Evolutionary conservation across 2,113 vertebrate genomes (phyloP), one percentile per base, ranked within the genome.

Genomic region (Ramphastos sulfuratus): DNA sequence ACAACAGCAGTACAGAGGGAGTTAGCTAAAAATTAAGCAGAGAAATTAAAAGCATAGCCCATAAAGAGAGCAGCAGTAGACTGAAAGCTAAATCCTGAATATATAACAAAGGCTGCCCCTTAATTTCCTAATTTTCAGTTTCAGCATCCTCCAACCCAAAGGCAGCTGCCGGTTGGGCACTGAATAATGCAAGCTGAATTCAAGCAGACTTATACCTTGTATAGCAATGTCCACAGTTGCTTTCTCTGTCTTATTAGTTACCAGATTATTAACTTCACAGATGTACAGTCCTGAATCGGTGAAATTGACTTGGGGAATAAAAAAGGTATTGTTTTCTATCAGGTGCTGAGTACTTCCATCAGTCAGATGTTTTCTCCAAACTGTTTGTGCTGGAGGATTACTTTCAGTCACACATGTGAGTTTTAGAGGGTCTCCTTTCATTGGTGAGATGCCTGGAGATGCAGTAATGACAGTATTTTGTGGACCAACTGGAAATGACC

Each of bases 381-480:
- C 16, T 80, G 80, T 72, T 18, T 55, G 82, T 72, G 96, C 30
- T 81, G 79, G 89, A 7, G 96, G 93, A 89, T 95, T 95, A 87
- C 96, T 96, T 66, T 97, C 87, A 89, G 94, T 89, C 73, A 52
- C 30, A 61, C 97, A 97, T 54, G 20, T 88, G 48, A 97, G 95
- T 9, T 67, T 85, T 39, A 97, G 48, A 74, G 85, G 10, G 2
- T 85, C 72, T 65, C 93, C 95, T 66, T 91, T 64, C 60, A 71
- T 87, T 48, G 33, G 4, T 0, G 3, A 90, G 8, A 11, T 89
- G 33, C 71, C 23, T 75, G 96, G 95, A 77, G 66, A 80, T 46
- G 60, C 67, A 42, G 21, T 75, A 82, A 97, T 95, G 21, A 4
- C 3, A 52, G 97, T 96, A 66, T 94, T 93, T 81, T 56, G 71